Base-by-base conservation (phyloP, 2,888 invertebrate species). In the Drosophila sordidula region DNA sequence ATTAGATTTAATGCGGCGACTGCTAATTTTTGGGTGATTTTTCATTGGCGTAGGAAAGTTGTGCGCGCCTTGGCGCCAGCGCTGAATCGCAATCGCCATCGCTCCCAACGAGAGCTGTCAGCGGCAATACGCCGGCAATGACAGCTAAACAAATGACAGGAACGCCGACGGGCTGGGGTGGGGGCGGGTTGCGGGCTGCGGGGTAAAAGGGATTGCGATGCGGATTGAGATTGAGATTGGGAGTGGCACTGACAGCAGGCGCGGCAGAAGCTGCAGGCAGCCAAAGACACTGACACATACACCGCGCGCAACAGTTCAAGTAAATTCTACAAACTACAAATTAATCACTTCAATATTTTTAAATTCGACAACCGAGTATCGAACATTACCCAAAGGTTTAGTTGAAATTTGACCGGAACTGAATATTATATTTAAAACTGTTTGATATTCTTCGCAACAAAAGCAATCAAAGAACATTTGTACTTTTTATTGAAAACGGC, bases 71-170 rank as follows among this genome's bases (percentile, higher is more conserved):
- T 80, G 84, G 81, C 86, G 81, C 80, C 83, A 78, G 47, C 64
- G 18, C 42, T 39, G 61, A 50, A 38, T 49, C 62, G 29, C 22
- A 38, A 16, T 54, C 45, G 44, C 54, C 51, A 41, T n/a, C 42
- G 42, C 58, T 58, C 41, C 41, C 56, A 73, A 56, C 50, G 51
- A 67, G 59, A 81, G 80, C 83, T 86, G 83, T 85, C 86, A 86
- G 80, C 76, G 63, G 80, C 78, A 86, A 86, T 81, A 81, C 81
- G 86, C 80, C 81, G 75, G 79, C 84, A 87, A 85, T 87, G 87
- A 87, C 85, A 86, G 87, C 87, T 85, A 84, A 86, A 86, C 86
- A 86, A 86, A 83, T 87, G 87, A 87, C 85, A 87, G 81, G 78
- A 66, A 46, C 70, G 64, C 58, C 58, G 56, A 45, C 65, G 66